These are phyloP conservation scores for Gopherus flavomarginatus DNA, from an alignment of 2,113 vertebrate genomes.

Conservation along the genomic window DNA sequence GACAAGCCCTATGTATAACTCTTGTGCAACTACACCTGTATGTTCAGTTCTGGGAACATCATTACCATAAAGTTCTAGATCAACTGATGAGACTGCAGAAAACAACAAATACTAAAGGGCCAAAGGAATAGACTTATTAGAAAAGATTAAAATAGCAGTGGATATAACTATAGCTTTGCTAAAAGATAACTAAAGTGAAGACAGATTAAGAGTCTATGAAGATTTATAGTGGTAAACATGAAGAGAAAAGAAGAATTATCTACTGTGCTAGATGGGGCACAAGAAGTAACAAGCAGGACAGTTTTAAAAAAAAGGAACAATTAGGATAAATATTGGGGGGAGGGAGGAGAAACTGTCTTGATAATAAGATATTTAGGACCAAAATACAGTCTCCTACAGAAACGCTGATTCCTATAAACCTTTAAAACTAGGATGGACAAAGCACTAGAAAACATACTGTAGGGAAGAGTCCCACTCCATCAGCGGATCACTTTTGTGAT, in stretches of 20 bases:
- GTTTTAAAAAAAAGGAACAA: not conserved
- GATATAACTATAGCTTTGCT: not conserved
- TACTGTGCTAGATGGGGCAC: not conserved
- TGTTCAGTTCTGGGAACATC: not conserved
- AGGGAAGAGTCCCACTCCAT: not conserved
- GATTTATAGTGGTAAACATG: not conserved
- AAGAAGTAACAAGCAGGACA: not conserved
- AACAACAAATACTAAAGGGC: not conserved
- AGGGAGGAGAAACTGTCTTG: not conserved
- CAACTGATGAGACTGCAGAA: not conserved
- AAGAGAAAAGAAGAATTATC: not conserved
- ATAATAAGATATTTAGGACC: not conserved
- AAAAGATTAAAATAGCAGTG: not conserved
- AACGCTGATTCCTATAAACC: not conserved
- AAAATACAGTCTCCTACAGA: not conserved
- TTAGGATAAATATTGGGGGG: not conserved
- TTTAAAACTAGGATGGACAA: not conserved
- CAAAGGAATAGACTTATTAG: not conserved
- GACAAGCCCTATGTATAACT: not conserved
- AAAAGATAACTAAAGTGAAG: not conserved
- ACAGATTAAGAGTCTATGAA: not conserved
- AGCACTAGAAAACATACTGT: not conserved
- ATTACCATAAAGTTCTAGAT: not conserved
- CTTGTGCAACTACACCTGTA: not conserved
- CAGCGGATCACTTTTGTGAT: rapidly evolving